Percentiles rank a stretch among this genome's conserved stretches.
Conservation (phyloP, 2,113 vertebrate species). For the Lophius piscatorius region DNA sequence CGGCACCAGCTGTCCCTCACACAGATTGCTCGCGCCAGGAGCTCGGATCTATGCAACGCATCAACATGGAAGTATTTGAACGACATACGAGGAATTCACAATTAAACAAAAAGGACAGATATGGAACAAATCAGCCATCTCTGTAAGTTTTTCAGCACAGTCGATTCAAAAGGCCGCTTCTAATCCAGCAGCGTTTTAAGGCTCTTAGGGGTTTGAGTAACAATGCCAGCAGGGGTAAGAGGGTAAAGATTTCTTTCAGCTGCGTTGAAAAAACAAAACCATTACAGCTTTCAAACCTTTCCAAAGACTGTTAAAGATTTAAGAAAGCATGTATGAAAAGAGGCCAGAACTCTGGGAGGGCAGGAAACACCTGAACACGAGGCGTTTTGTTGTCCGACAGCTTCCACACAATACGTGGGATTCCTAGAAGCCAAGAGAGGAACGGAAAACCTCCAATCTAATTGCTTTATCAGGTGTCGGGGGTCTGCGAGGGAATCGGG, state of each 20-base stretch:
- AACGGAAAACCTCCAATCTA: constrained; percentile 36
- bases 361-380: constrained; percentile 31
- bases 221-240: constrained; percentile 2
- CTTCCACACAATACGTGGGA: background rate
- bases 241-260: constrained; percentile 5
- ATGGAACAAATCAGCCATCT: background rate
- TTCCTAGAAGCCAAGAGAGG: background rate
- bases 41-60: constrained; percentile 75
- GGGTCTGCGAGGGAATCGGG: background rate
- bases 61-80: background rate
- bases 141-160: background rate
- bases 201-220: background rate
- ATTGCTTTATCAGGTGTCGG: constrained; percentile 21
- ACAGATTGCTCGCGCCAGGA: constrained; percentile 71
- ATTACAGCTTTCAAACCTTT: constrained; percentile 20
- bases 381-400: background rate
- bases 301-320: constrained; percentile 36
- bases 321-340: constrained; percentile 21
- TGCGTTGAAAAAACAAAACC: constrained; percentile 9
- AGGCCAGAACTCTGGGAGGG: constrained; percentile 31
- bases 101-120: background rate
- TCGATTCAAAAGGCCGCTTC: constrained; percentile 16
- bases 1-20: constrained; percentile 84
- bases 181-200: constrained; percentile 18
- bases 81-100: background rate